Percentiles rank a stretch among this genome's conserved stretches.
Conservation (phyloP, 2,888 invertebrate species). For the Tyria jacobaeae region DNA sequence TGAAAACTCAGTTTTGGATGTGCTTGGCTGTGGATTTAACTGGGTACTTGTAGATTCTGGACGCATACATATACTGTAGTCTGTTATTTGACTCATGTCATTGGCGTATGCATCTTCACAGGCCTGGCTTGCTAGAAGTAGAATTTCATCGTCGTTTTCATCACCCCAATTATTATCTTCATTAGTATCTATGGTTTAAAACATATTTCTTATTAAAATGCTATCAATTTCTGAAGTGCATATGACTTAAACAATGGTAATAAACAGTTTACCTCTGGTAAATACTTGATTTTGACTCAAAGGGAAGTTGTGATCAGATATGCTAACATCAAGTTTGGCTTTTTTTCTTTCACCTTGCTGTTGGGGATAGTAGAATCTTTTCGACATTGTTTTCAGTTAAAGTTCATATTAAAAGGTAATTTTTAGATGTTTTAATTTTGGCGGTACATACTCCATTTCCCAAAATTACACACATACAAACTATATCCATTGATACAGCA, state of each 20-base stretch:
- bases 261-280: conserved; percentile 62
- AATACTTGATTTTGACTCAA: conserved; percentile 72
- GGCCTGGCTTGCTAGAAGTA: conserved; percentile 80
- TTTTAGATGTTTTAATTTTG: conserved; percentile 46
- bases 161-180: conserved; percentile 75
- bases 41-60: conserved; percentile 78
- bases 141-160: conserved; percentile 80
- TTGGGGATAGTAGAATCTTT: conserved; percentile 69
- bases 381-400: conserved; percentile 66
- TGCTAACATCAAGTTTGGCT: conserved; percentile 74
- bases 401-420: conserved; percentile 30
- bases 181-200: conserved; percentile 46
- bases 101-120: conserved; percentile 74
- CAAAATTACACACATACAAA: not conserved
- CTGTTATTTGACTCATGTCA: conserved; percentile 62
- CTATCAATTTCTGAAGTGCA: not conserved
- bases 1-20: conserved; percentile 64
- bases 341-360: conserved; percentile 74
- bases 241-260: not conserved
- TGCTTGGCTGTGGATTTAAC: conserved; percentile 59
- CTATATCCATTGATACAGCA: conserved; percentile 16
- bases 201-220: not conserved
- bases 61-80: conserved; percentile 76
- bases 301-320: conserved; percentile 80
- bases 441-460: conserved; percentile 44